Percentiles rank a stretch among this genome's conserved stretches.
Conservation (phyloP, 2,888 invertebrate species). For the Emesis furor region DNA sequence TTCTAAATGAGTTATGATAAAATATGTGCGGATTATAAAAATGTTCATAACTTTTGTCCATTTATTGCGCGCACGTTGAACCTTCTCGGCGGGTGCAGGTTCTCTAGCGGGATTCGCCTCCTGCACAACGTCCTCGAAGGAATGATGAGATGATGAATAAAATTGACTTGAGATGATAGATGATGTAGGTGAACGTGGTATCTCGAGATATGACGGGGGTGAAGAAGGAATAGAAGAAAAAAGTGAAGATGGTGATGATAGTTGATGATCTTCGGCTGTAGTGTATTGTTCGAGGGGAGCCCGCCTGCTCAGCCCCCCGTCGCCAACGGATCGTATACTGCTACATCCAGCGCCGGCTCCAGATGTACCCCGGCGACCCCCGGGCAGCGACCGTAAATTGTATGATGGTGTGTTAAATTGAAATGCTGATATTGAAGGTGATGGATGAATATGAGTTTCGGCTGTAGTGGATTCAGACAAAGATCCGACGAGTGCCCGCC, state of each 20-base stretch:
- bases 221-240: slow-evolving; percentile 4
- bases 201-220: neutral
- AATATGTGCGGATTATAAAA: slow-evolving; percentile 52
- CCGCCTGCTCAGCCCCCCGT: no score
- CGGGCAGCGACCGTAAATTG: slow-evolving; percentile 35
- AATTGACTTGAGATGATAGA: neutral
- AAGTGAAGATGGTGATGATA: slow-evolving; percentile 22
- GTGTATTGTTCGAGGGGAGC: no score
- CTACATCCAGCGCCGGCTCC: neutral
- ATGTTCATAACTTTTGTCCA: slow-evolving; percentile 52
- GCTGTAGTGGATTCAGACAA: no score
- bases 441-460: no score
- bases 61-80: slow-evolving; percentile 30
- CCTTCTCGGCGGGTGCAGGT: slow-evolving; percentile 24
- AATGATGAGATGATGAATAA: neutral
- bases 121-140: slow-evolving; percentile 45
- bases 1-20: slow-evolving; percentile 45
- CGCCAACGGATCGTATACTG: neutral
- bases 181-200: neutral
- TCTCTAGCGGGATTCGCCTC: slow-evolving; percentile 2
- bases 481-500: no score
- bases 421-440: no score
- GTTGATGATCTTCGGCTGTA: no score
- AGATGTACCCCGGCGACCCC: slow-evolving; percentile 44
- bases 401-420: no score